Conservation (phyloP, 1,140 invertebrate species). For the Formica selysi region DNA sequence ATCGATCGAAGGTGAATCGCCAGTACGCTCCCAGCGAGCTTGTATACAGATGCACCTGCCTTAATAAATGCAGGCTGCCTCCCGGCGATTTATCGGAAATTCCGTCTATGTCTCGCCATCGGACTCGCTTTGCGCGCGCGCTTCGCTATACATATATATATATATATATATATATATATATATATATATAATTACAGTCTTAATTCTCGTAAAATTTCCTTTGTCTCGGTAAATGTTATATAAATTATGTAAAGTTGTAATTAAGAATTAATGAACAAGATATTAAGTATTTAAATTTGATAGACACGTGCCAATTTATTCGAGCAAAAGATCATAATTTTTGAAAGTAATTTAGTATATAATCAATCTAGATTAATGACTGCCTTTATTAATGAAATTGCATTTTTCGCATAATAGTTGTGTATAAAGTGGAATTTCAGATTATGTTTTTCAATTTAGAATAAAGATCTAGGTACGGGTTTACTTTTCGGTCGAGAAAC, state of each 20-base stretch:
- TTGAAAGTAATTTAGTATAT: neutral
- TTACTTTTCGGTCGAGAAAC: too few relatives aligned
- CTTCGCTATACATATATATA: neutral
- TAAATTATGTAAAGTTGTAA: neutral
- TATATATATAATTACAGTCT: too few relatives aligned
- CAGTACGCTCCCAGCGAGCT: neutral
- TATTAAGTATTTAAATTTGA: neutral
- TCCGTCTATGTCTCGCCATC: neutral
- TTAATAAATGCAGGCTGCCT: neutral
- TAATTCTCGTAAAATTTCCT: neutral
- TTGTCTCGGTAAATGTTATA: neutral
- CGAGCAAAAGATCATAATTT: neutral
- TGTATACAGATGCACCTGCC: constrained; percentile 34
- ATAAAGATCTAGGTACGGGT: neutral
- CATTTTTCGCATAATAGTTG: neutral
- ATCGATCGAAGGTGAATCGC: constrained; percentile 25
- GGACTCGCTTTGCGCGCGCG: neutral
- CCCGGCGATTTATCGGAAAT: constrained; percentile 44
- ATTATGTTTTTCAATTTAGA: neutral
- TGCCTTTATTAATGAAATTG: neutral
- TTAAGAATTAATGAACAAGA: neutral
- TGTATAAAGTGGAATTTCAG: neutral
- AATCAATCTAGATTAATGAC: neutral
- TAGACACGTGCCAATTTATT: neutral
- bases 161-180: too few relatives aligned